Conservation (phyloP, 2,113 vertebrate species). For the Bombycilla garrulus region DNA sequence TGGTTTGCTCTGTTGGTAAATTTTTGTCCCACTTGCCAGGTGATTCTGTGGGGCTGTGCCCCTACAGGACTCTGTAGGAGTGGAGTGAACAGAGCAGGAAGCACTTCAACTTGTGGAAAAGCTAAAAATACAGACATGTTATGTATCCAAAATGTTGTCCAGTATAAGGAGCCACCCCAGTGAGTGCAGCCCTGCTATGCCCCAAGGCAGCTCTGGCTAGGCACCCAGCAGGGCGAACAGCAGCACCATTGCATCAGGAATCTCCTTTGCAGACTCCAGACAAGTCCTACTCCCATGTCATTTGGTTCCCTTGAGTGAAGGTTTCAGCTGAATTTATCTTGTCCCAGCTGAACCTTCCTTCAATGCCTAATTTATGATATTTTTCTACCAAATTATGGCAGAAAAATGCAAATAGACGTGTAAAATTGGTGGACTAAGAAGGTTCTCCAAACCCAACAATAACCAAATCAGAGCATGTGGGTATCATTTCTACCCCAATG, state of each 20-base stretch:
- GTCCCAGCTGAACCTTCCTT: neutral
- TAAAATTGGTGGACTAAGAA: neutral
- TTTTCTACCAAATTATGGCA: neutral
- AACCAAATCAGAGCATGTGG: neutral
- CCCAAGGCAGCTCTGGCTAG: accelerated
- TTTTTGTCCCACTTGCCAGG: neutral
- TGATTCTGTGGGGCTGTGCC: accelerated
- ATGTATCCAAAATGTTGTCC: accelerated
- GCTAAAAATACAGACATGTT: accelerated
- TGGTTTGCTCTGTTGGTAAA: neutral
- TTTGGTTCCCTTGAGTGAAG: neutral
- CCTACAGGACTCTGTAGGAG: neutral
- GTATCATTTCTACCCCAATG: neutral
- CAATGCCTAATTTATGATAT: neutral
- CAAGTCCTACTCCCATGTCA: neutral
- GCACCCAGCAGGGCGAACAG: accelerated
- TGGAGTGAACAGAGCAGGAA: accelerated
- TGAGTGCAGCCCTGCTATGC: accelerated
- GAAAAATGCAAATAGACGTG: neutral
- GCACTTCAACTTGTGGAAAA: neutral
- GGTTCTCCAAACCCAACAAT: neutral
- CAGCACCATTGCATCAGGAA: neutral
- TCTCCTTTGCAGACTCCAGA: neutral
- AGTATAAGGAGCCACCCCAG: accelerated
- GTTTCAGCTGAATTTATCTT: neutral